Evolutionary conservation across 1,140 invertebrate genomes (phyloP).

Genomic region (Diprion similis): DNA sequence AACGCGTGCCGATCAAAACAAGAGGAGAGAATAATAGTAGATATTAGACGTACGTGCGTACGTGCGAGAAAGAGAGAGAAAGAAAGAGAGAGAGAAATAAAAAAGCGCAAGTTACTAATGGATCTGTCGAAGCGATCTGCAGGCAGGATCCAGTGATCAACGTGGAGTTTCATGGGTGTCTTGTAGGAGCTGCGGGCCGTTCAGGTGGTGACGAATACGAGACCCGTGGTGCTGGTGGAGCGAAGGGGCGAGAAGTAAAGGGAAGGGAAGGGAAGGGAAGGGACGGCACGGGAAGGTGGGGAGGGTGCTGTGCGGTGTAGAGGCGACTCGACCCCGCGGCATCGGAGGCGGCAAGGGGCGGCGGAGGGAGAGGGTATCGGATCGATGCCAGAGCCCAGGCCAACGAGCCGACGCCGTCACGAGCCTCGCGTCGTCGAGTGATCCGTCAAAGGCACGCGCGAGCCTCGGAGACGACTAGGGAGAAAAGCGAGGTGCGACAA

Average conservation of each 20-base stretch:
- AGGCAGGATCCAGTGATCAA: too few species aligned
- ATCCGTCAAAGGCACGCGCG: slow-evolving; percentile 13
- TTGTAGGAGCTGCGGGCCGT: too few species aligned
- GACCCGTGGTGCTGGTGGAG: too few species aligned
- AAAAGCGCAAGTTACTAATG: too few species aligned
- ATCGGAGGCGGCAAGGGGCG: not conserved
- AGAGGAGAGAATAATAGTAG: not conserved
- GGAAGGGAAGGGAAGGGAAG: not conserved
- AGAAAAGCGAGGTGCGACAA: slow-evolving; percentile 19
- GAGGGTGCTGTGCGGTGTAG: slow-evolving; percentile 10
- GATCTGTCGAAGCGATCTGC: too few species aligned
- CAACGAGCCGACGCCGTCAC: not conserved
- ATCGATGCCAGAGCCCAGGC: slow-evolving; percentile 5
- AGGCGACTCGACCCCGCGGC: slow-evolving; percentile 17
- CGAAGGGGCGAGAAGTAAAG: too few species aligned
- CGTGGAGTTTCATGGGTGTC: too few species aligned
- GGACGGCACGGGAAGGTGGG: not conserved
- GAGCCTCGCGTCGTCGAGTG: not conserved
- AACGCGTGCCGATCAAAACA: not conserved
- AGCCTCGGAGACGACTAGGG: slow-evolving; percentile 9
- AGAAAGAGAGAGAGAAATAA: too few species aligned
- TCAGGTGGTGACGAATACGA: too few species aligned
- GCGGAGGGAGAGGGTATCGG: not conserved
- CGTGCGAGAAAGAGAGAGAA: too few species aligned
- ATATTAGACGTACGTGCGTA: too few species aligned